Evolutionary conservation across 1,140 invertebrate genomes (phyloP), one percentile per base, ranked within the genome.

Genomic region (Calliphora vicina): DNA sequence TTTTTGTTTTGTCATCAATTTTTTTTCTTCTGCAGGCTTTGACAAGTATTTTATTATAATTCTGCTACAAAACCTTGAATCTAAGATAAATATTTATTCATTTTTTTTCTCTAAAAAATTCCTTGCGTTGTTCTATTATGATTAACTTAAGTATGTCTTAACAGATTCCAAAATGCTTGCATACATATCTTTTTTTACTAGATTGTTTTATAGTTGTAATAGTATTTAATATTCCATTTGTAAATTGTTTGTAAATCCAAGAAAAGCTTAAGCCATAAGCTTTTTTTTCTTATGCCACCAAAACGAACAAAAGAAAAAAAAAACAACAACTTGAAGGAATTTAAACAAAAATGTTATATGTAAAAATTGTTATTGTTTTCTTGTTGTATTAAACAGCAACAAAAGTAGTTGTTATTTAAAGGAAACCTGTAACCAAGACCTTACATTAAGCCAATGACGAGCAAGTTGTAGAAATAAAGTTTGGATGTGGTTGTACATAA

Each of bases 211-310:
- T 73, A 4, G 17, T 73, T 73, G 3, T 10, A n/a, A 2, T n/a
- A 35, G 1, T 76, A 76, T 76, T 76, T 42, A 42, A 27, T 76
- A 76, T 76, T 76, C 73, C 29, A 76, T 76, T 76, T 76, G 73
- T 76, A 76, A 76, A 76, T 76, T 76, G 73, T 42, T 76, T 42
- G 26, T 76, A 76, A 76, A 76, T 76, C 73, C 29, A 35, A 35
- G 73, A 35, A 76, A 76, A 76, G 73, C 73, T 76, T 25, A 29
- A 17, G 35, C n/a, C 26, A 5, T 73, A 73, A 73, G 71, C 71
- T 29, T 15, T 17, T 74, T 35, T 76, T 76, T 42, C 0, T 42
- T 42, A 23, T 1, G 6, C 35, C 35, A 35, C 4, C 10, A 5
- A 5, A 35, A 35, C 35, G 5, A 35, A 35, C n/a, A n/a, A 35